These are phyloP conservation scores for Aurelia sp. DNA, from an alignment of 30 jellyfish, hydroid and myxozoan genomes.

Conservation along the genomic window DNA sequence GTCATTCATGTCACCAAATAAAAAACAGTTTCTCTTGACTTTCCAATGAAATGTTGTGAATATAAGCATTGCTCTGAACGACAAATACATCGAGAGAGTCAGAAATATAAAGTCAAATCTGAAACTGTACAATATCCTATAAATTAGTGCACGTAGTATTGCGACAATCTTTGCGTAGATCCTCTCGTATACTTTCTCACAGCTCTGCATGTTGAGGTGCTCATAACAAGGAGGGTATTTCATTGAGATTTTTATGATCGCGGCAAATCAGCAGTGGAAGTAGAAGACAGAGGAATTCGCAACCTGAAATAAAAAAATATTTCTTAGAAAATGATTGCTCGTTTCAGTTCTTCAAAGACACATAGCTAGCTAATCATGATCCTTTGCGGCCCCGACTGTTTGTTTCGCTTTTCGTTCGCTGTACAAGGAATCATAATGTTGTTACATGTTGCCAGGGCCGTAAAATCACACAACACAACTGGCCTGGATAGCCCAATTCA, in stretches of 20 bases:
- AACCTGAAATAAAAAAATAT: too few relatives aligned
- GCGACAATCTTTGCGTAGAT: neutral
- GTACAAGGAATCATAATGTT: too few relatives aligned
- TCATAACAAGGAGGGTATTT: slow-evolving; percentile 7
- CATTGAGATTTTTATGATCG: slow-evolving; percentile 18
- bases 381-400: too few relatives aligned
- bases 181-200: neutral
- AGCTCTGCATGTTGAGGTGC: slow-evolving; percentile 20
- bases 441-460: too few relatives aligned
- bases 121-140: slow-evolving; percentile 17
- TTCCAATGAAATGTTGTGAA: slow-evolving; percentile 35
- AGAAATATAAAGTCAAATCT: slow-evolving; percentile 46
- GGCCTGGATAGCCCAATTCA: too few relatives aligned
- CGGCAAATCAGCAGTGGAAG: too few relatives aligned
- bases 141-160: slow-evolving; percentile 10
- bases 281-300: too few relatives aligned
- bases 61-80: slow-evolving; percentile 34
- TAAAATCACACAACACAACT: too few relatives aligned
- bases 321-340: too few relatives aligned
- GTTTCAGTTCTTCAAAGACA: too few relatives aligned
- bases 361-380: too few relatives aligned
- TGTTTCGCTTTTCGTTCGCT: too few relatives aligned
- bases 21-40: slow-evolving; percentile 61
- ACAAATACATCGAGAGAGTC: slow-evolving; percentile 29
- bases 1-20: slow-evolving; percentile 49